Evolutionary conservation across 2,797 vertebrate genomes (phyloP), one percentile per base, ranked within the genome.

Genomic region (Peromyscus aztecus): DNA sequence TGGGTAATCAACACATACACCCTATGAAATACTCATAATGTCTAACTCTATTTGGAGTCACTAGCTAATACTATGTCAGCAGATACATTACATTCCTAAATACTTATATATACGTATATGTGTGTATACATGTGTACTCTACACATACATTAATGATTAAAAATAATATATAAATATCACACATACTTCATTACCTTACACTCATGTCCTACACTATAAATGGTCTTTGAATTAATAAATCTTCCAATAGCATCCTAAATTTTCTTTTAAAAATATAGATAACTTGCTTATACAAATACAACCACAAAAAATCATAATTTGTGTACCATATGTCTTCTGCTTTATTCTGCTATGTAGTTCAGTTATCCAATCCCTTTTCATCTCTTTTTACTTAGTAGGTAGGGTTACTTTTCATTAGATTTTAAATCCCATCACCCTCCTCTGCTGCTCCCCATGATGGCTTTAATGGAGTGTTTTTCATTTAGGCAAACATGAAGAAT

Each of bases 11-110:
- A 40, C 2, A 59, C 43, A 96, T 97, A 97, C 97, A 85, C 95
- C 91, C 77, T 37, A 4, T 97, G 98, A 98, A 85, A 96, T 97
- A 84, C 95, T 98, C 95, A 94, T 95, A 95, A 89, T 97, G 90
- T 97, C 95, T 97, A 87, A 85, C 46, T 97, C 93, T 91, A 94
- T 97, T 90, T 94, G 69, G 77, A 80, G 90, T 96, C 12, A 9
- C 93, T 46, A 13, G 78, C 93, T 55, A 71, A 49, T 75, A 6
- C 23, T 73, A 90, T 61, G 1, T 85, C 91, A 95, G 59, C 88
- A 92, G 87, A 89, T 17, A 49, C 49, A 29, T 46, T 61, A 43
- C 27, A 75, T 13, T 5, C 21, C 11, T 13, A 34, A 37, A n/a
- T 69, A 52, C 3, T 8, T 55, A 17, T 13, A n/a, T 4, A 4